phyloP scores from a whole-genome alignment of 2,113 vertebrate species.

The Callithrix jacchus region DNA sequence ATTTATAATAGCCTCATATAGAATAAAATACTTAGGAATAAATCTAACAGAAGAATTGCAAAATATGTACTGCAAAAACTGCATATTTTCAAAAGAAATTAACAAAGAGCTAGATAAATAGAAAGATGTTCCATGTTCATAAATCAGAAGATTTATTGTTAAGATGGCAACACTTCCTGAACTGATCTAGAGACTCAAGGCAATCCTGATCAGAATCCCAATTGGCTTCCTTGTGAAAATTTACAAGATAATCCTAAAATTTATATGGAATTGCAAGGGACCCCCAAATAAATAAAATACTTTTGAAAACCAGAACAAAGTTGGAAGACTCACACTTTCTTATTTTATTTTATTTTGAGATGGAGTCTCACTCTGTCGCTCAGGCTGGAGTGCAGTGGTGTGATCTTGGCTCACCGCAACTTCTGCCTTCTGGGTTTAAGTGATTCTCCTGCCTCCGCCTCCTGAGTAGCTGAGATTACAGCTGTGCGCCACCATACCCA shows the following conservation, averaged over 20 bases:
- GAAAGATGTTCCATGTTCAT: background rate
- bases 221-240: background rate
- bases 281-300: background rate
- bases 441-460: too few relatives aligned
- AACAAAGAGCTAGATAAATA: background rate
- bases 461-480: too few relatives aligned
- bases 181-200: background rate
- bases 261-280: background rate
- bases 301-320: constrained; percentile 26
- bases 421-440: too few relatives aligned
- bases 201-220: background rate
- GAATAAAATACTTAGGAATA: background rate
- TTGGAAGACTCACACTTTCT: background rate
- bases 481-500: too few relatives aligned
- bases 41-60: background rate
- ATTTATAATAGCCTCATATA: background rate
- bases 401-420: too few relatives aligned
- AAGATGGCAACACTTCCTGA: background rate
- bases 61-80: background rate
- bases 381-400: too few relatives aligned
- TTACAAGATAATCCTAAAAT: background rate
- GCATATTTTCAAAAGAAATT: background rate
- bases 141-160: background rate
- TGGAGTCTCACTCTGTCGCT: too few relatives aligned
- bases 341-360: too few relatives aligned